These are phyloP conservation scores for Eupsilia transversa DNA, from an alignment of 2,888 invertebrate genomes.

Conservation along the genomic window DNA sequence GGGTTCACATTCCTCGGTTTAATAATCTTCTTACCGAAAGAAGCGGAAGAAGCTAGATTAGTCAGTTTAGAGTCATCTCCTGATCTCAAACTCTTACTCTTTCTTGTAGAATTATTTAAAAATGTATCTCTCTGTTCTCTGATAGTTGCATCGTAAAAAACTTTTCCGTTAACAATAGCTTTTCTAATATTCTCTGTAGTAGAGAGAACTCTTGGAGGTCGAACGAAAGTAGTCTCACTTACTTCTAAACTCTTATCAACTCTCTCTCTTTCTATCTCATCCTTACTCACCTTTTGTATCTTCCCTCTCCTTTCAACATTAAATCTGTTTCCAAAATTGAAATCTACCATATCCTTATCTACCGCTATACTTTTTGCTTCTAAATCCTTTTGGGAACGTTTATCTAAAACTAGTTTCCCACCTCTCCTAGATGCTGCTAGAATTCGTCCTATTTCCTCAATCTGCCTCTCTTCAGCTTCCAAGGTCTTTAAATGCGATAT, in stretches of 20 bases:
- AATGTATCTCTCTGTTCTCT: conserved; percentile 82
- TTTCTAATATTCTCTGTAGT: conserved; percentile 86
- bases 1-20: conserved; percentile 83
- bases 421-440: conserved; percentile 85
- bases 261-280: conserved; percentile 84
- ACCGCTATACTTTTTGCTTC: conserved; percentile 83
- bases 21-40: conserved; percentile 79
- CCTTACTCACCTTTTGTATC: conserved; percentile 85
- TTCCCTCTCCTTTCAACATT: conserved; percentile 82
- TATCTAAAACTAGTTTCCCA: conserved; percentile 83
- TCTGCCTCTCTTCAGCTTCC: conserved; percentile 88
- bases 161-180: conserved; percentile 87
- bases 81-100: conserved; percentile 68
- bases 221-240: conserved; percentile 85
- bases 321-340: conserved; percentile 84
- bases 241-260: conserved; percentile 85
- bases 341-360: conserved; percentile 82
- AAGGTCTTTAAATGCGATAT: conserved; percentile 82
- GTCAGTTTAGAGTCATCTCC: conserved; percentile 73
- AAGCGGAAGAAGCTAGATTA: conserved; percentile 73
- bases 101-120: conserved; percentile 75
- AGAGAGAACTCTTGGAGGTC: conserved; percentile 84
- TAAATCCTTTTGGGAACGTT: conserved; percentile 84
- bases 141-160: conserved; percentile 87
- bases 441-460: conserved; percentile 87